Conservation (phyloP, 2,797 vertebrate genomes). For the Halcyon badia region DNA sequence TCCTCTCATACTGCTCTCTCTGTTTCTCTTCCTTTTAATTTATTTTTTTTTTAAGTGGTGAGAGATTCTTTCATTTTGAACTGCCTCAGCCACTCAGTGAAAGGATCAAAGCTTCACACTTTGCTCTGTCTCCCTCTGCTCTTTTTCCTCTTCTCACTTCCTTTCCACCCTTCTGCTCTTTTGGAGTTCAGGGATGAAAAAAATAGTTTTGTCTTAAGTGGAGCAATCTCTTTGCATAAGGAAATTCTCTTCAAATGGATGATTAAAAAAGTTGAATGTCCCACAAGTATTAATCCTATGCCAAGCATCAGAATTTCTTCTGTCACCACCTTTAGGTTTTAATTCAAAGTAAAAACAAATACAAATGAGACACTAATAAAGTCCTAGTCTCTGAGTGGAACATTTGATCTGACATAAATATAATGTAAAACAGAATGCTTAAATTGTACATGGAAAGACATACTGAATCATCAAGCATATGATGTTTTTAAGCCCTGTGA, state of each 20-base stretch:
- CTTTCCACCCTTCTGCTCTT: not conserved
- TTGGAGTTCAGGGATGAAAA: not conserved
- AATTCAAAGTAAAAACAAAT: constrained; percentile 55
- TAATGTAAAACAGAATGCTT: constrained; percentile 2
- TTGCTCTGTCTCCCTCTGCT: not conserved
- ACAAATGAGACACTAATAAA: constrained; percentile 38
- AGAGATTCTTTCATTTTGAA: constrained; percentile 54
- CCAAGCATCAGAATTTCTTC: constrained; percentile 41
- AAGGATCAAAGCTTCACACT: constrained; percentile 64
- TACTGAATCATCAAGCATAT: constrained; percentile 13
- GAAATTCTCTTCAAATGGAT: constrained; percentile 32
- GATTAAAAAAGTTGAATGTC: constrained; percentile 24
- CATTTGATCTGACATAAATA: constrained; percentile 17
- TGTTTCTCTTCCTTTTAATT: not conserved
- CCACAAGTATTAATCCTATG: constrained; percentile 13
- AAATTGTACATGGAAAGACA: not conserved
- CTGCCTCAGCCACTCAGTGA: not conserved
- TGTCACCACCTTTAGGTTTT: constrained; percentile 50
- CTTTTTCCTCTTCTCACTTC: not conserved
- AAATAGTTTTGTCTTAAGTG: not conserved
- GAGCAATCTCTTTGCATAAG: constrained; percentile 29
- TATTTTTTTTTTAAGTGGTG: not conserved
- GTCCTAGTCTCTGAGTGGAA: not conserved
- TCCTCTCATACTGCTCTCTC: constrained; percentile 11
- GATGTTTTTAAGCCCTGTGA: not conserved